phyloP scores from a whole-genome alignment of 2,888 invertebrate genomes.

The Spialia ferax region DNA sequence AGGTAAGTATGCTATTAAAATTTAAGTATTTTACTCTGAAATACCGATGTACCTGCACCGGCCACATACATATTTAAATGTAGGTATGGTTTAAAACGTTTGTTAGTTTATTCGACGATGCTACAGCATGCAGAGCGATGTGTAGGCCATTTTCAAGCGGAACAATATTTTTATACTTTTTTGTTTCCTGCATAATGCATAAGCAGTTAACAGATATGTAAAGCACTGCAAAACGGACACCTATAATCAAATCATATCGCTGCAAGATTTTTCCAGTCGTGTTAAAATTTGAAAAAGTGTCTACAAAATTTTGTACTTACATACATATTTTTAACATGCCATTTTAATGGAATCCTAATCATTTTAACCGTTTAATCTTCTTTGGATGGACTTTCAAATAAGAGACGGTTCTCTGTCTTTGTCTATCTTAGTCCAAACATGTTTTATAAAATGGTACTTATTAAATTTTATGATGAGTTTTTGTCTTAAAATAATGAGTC shows the following conservation, averaged over 20 bases:
- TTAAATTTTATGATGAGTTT: too few species aligned
- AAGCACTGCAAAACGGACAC: constrained; percentile 17
- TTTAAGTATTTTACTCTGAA: too few species aligned
- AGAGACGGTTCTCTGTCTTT: too few species aligned
- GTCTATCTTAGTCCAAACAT: too few species aligned
- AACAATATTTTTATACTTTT: constrained; percentile 37
- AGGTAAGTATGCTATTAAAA: too few species aligned
- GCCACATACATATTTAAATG: too few species aligned
- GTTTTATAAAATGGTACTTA: too few species aligned
- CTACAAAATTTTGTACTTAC: too few species aligned
- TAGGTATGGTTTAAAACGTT: background rate
- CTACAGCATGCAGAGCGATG: constrained; percentile 7
- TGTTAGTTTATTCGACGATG: constrained; percentile 18
- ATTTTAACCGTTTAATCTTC: background rate
- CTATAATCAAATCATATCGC: constrained; percentile 17
- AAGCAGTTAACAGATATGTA: constrained; percentile 36
- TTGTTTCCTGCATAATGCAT: constrained; percentile 37
- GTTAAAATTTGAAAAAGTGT: background rate
- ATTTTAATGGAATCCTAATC: too few species aligned
- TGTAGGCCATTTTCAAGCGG: constrained; percentile 33
- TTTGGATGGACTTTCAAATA: background rate
- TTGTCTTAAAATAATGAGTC: too few species aligned
- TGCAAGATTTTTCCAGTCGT: constrained; percentile 1
- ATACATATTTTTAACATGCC: too few species aligned
- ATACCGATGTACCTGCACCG: too few species aligned